Base-by-base conservation (phyloP, 2,888 invertebrate species). In the Heliconius cydno region DNA sequence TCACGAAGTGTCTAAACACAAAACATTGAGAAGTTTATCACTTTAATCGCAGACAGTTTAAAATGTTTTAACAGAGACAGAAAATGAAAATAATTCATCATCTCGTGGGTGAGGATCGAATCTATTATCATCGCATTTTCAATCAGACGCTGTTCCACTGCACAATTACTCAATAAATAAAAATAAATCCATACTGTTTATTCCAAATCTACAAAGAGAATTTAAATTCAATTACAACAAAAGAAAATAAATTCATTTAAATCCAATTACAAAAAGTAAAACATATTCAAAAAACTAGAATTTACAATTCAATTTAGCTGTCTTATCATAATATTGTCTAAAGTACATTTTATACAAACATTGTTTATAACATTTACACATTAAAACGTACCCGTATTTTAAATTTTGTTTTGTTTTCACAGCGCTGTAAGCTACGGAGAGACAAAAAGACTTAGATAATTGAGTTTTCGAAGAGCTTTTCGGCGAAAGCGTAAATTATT, bases 361-460 rank as follows among this genome's bases (percentile, higher is more conserved):
- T 73, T 60, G 60, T 34, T 57, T 67, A 28, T 60, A 28, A 72
- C 9, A 46, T 71, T 63, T 60, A 30, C 25, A 57, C 75, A 34
- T 76, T 76, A 73, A 80, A 78, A 65, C 74, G 38, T 60, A 70
- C 52, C 46, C 60, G 78, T 74, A 73, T 78, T 78, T 66, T 72
- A 66, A 52, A 22, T 72, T 65, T 74, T 74, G 46, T 74, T 74
- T 74, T 41, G 66, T 78, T 78, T 78, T 74, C 74, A 34, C 73
- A 57, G 22, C 65, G 60, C 60, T 74, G 57, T 57, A 74, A 67
- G 57, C 67, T 41, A 66, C 77, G 85, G 52, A 66, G 76, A 89
- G 88, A 90, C 89, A 90, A 91, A 88, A 91, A 89, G 87, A 88
- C 86, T 88, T 89, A 90, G 87, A 88, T 91, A 92, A 92, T 91